Evolutionary conservation across 2,888 invertebrate species (phyloP), one percentile per base, ranked within the genome.

Genomic region (Terebella lapidaria): DNA sequence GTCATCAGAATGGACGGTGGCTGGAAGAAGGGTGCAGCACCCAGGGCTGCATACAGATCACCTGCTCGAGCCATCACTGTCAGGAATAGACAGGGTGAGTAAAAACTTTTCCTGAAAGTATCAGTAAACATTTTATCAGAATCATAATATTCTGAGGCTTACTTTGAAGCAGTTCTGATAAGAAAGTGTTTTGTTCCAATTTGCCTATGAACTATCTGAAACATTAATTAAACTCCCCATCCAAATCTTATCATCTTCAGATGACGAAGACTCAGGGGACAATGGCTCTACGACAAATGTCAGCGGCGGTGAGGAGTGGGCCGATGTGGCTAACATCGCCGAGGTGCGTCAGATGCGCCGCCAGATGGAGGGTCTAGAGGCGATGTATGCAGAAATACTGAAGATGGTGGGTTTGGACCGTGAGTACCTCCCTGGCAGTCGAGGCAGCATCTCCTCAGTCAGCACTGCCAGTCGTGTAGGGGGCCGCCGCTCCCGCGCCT

Each of bases 381-480:
- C 62, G 53, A 73, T 75, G 72, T 77, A 77, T 67, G 64, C 68
- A 24, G 72, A 75, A 60, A 64, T 75, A 26, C 65, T 71, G 35
- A 61, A 67, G 47, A 58, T 70, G 29, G 67, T 75, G 46, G 69
- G 68, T n/a, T 47, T 62, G n/a, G 71, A 72, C 47, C 60, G 57
- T 35, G 69, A 71, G 5, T 56, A 66, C n/a, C 3, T 62, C 30
- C 57, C 64, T 58, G 62, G 60, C 42, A 58, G 73, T 25, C 60
- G 74, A 22, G 71, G 74, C 72, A 75, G 74, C 61, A 72, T 75
- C 53, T 64, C 64, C 45, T 64, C 64, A 28, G 30, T 45, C 46
- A 62, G 62, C 56, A 61, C 56, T 49, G 59, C 59, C 54, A 60
- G 62, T 22, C 57, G 64, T 20, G 57, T 54, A 15, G 61, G 61